A percentile compares a stretch with the other conserved stretches of the same genome.
phyloP scores from a whole-genome alignment of 2,888 invertebrate species.

The Willowsia nigromaculata region DNA sequence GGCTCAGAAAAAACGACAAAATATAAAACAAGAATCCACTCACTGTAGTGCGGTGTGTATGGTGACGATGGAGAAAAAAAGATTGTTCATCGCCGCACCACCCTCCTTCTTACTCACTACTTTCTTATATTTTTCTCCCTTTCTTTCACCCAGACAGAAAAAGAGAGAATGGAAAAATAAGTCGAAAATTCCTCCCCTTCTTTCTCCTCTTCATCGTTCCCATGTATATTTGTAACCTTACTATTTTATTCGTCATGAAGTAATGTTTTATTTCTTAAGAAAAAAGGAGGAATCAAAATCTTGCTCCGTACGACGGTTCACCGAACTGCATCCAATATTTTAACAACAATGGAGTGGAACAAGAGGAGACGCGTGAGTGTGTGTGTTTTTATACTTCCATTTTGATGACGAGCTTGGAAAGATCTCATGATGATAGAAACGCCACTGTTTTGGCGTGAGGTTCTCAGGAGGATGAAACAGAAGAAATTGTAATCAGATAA shows the following conservation, averaged over 20 bases:
- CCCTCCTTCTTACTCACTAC: background rate
- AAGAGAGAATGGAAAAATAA: background rate
- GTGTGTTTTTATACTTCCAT: background rate
- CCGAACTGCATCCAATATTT: slow-evolving; percentile 43
- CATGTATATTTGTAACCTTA: background rate
- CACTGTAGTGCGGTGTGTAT: background rate
- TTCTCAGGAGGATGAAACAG: slow-evolving; percentile 2
- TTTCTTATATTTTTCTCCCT: background rate
- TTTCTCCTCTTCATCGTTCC: background rate
- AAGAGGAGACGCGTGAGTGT: background rate
- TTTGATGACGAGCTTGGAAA: background rate
- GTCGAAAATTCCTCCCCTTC: background rate
- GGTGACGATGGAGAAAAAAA: background rate
- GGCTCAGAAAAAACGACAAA: no score
- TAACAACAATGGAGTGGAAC: slow-evolving; percentile 21
- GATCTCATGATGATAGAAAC: background rate
- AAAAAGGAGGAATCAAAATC: slow-evolving; percentile 3
- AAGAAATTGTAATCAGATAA: slow-evolving; percentile 30
- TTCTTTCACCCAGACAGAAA: background rate
- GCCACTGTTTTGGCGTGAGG: background rate
- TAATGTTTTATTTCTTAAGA: background rate
- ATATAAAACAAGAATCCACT: no score
- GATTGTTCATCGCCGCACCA: slow-evolving; percentile 3
- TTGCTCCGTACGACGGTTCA: background rate
- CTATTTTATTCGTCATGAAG: background rate